Evolutionary conservation across 92 coral and sea anemone species (phyloP).

Genomic region (Bergia sp.): DNA sequence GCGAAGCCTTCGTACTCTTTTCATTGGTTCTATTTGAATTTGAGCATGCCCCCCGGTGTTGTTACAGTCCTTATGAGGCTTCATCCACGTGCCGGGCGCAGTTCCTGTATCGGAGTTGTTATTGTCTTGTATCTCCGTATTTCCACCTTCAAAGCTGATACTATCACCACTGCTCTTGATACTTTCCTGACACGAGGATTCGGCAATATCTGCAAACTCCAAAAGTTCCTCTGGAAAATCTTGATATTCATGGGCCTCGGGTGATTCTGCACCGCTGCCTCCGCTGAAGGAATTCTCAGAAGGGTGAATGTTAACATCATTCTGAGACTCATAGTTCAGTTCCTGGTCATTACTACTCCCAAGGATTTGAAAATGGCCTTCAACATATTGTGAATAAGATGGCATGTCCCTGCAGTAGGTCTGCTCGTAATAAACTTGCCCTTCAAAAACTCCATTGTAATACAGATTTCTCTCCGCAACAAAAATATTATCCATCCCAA

Average conservation of each 20-base stretch:
- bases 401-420: constrained; percentile 40
- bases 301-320: not conserved
- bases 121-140: constrained; percentile 38
- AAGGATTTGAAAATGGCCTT: constrained; percentile 21
- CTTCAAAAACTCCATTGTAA: constrained; percentile 31
- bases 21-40: constrained; percentile 84
- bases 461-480: constrained; percentile 35
- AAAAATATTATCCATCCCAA: constrained; percentile 58
- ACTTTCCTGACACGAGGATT: constrained; percentile 34
- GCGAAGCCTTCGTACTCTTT: constrained; percentile 96
- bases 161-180: not conserved
- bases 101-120: constrained; percentile 47
- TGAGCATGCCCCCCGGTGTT: constrained; percentile 51
- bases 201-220: constrained; percentile 32
- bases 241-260: constrained; percentile 13
- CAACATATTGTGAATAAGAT: constrained; percentile 15
- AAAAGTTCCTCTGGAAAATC: constrained; percentile 33
- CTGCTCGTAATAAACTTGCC: constrained; percentile 35
- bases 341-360: constrained; percentile 10
- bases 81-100: constrained; percentile 67
- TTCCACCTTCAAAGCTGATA: constrained; percentile 16
- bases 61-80: constrained; percentile 53
- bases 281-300: constrained; percentile 25
- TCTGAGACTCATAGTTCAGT: not conserved
- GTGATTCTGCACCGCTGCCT: not conserved